Evolutionary conservation across 2,797 vertebrate species (phyloP), one percentile per base, ranked within the genome.

Genomic region (Onychomys torridus): DNA sequence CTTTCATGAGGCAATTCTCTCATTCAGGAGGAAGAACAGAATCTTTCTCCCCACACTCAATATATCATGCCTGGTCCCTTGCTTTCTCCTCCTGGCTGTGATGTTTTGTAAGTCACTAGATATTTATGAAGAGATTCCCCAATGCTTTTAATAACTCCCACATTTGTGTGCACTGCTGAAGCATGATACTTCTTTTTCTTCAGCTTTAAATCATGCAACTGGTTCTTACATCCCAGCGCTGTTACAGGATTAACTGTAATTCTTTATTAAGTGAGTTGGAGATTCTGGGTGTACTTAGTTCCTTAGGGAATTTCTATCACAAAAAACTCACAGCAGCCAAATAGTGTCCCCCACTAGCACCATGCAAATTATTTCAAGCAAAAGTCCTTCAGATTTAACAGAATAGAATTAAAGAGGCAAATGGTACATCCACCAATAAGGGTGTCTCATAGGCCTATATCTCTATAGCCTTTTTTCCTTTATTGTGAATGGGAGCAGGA

Each of bases 351-450:
- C 9, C 81, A 32, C 27, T 57, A 75, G 8, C 11, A 79, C 40
- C n/a, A 81, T 43, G 69, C 65, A 96, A 95, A 90, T 71, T 32
- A 34, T 43, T 97, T 91, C 55, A 67, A 94, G 57, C 55, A 91
- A 89, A 95, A 94, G 57, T 61, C 37, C 75, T 93, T 95, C 59
- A 65, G 57, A 77, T 19, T 86, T 46, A 55, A 27, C 71, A 90
- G 65, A 19, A 61, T 92, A 91, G 37, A 92, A 89, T 4, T 34
- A 11, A 85, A 93, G 55, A 69, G n/a, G 82, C 69, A 69, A 29
- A 65, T 2, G 19, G 67, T 40, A 89, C 2, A 85, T n/a, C 40
- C 43, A 73, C 52, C n/a, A 69, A 25, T 59, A 57, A 88, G 9
- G 43, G 43, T 93, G 49, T 71, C 16, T 7, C 17, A 32, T 17